Conservation (phyloP, 2,797 vertebrate species). For the Protonibea diacanthus region DNA sequence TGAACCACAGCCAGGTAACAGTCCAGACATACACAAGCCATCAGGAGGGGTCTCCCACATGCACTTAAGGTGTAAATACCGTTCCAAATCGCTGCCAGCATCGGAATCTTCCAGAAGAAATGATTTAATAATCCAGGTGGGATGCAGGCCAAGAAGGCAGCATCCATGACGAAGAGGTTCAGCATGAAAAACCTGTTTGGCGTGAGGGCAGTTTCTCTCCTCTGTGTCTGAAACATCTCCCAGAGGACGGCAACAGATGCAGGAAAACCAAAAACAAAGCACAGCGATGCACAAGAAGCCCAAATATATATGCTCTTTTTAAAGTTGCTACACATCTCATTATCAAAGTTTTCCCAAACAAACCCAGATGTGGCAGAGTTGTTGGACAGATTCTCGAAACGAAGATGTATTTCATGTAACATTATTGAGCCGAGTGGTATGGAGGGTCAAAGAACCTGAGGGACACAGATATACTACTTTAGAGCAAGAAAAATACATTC, state of each 20-base stretch:
- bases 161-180: slow-evolving; percentile 71
- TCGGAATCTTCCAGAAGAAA: rapidly evolving
- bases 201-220: slow-evolving; percentile 24
- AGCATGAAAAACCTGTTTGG: slow-evolving; percentile 68
- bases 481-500: not conserved
- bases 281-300: rapidly evolving
- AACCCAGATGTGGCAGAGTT: not conserved
- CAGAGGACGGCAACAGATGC: slow-evolving; percentile 58
- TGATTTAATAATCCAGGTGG: slow-evolving; percentile 50
- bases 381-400: not conserved
- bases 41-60: slow-evolving; percentile 76
- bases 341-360: not conserved
- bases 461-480: not conserved
- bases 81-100: not conserved
- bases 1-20: slow-evolving; percentile 80
- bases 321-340: rapidly evolving
- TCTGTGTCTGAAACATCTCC: slow-evolving; percentile 55
- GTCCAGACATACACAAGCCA: slow-evolving; percentile 77
- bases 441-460: slow-evolving; percentile 14
- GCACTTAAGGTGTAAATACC: slow-evolving; percentile 2
- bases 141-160: slow-evolving; percentile 52
- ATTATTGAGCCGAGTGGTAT: slow-evolving; percentile 5
- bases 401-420: not conserved
- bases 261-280: slow-evolving; percentile 66
- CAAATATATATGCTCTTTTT: rapidly evolving